Conservation (phyloP, 2,113 vertebrate genomes). For the Apteryx owenii region DNA sequence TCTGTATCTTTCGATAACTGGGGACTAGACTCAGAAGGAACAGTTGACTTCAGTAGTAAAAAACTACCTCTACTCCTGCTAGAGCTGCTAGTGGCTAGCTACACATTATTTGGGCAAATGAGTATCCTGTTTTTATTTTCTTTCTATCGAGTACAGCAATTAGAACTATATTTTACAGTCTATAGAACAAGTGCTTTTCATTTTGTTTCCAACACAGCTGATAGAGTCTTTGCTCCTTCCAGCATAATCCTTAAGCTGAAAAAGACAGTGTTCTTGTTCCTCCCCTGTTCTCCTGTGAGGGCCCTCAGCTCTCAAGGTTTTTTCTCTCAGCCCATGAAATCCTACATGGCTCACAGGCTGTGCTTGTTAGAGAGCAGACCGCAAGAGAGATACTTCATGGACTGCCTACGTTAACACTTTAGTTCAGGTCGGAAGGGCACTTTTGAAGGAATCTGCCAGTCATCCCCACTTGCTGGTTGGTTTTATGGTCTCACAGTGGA, state of each 20-base stretch:
- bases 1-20: not conserved
- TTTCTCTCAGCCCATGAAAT: not conserved
- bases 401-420: not conserved
- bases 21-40: not conserved
- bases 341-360: not conserved
- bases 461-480: not conserved
- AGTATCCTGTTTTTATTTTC: not conserved
- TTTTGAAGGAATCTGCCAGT: not conserved
- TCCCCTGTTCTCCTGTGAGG: not conserved
- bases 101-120: not conserved
- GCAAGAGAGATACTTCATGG: no score
- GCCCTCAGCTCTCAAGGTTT: not conserved
- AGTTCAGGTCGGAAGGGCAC: not conserved
- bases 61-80: not conserved
- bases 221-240: not conserved
- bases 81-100: not conserved
- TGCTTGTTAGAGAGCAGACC: not conserved
- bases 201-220: not conserved
- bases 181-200: not conserved
- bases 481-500: not conserved
- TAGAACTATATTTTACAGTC: not conserved
- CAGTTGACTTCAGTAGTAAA: not conserved
- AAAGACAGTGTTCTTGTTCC: not conserved
- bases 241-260: not conserved
- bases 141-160: not conserved